Percentiles rank a stretch among this genome's conserved stretches.
Conservation (phyloP, 2,888 invertebrate species). For the Drosophila colorata region DNA sequence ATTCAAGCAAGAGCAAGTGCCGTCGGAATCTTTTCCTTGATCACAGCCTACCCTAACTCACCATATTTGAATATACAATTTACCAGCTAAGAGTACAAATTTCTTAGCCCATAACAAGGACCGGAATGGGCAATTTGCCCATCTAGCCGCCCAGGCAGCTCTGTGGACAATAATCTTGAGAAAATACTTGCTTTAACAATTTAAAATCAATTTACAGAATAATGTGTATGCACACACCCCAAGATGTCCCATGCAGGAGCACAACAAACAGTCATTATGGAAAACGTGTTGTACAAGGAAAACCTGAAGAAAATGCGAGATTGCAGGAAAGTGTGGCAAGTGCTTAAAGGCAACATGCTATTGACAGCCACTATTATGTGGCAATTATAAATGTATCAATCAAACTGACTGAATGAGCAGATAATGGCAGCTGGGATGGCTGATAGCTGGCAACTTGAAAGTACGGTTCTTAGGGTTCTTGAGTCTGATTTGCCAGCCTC, state of each 20-base stretch:
- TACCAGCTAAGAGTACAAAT: background rate
- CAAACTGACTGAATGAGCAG: constrained; percentile 30
- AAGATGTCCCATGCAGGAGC: constrained; percentile 7
- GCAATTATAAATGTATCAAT: constrained; percentile 74
- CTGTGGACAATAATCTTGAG: constrained; percentile 28
- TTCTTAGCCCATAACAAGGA: constrained; percentile 1
- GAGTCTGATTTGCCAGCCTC: background rate
- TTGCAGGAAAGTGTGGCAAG: constrained; percentile 59
- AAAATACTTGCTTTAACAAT: constrained; percentile 57
- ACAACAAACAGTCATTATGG: constrained; percentile 50
- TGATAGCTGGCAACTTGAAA: background rate
- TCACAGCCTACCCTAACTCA: background rate
- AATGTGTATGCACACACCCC: constrained; percentile 44
- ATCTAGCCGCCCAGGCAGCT: constrained; percentile 8
- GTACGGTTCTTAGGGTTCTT: background rate
- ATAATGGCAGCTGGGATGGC: background rate
- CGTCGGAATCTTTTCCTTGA: background rate
- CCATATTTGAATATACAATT: constrained; percentile 2
- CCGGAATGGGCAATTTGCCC: constrained; percentile 10
- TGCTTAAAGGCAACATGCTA: constrained; percentile 62
- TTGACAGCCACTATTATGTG: constrained; percentile 54
- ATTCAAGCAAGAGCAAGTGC: too few relatives aligned
- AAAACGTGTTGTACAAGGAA: constrained; percentile 37
- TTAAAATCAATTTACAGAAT: constrained; percentile 78
- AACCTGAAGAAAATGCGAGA: constrained; percentile 1